phyloP scores from a whole-genome alignment of 2,113 vertebrate genomes.

The Saguinus midas region DNA sequence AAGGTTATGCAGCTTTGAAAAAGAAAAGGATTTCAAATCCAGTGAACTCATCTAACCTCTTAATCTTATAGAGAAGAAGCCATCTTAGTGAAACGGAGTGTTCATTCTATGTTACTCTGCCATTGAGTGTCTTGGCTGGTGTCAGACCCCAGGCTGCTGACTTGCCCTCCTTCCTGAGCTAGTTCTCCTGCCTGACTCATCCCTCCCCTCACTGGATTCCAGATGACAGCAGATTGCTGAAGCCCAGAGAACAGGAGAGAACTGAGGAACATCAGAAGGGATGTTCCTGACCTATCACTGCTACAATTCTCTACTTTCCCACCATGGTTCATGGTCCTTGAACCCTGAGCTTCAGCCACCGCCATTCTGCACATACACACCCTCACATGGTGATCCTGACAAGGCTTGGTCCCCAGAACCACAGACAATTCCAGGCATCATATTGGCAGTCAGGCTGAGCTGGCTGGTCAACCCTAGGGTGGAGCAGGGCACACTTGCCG shows the following conservation, averaged over 20 bases:
- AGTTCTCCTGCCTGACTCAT: not conserved
- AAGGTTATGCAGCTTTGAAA: constrained; percentile 10
- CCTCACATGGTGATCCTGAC: no score
- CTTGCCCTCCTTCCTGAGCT: not conserved
- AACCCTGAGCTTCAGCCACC: not conserved
- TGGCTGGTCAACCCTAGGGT: not conserved
- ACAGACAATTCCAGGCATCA: not conserved
- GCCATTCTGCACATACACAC: not conserved
- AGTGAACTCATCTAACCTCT: not conserved
- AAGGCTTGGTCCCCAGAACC: not conserved
- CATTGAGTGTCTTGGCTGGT: not conserved
- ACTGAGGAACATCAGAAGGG: not conserved
- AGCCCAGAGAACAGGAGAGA: not conserved
- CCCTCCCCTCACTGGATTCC: not conserved
- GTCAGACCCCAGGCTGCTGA: not conserved
- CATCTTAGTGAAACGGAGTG: not conserved
- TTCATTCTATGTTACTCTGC: not conserved
- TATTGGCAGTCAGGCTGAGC: not conserved
- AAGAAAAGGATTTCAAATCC: not conserved
- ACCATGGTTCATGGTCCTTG: not conserved
- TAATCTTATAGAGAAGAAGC: not conserved
- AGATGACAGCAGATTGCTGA: not conserved
- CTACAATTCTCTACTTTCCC: not conserved
- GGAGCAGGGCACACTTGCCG: not conserved
- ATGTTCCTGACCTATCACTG: not conserved